Evolutionary conservation across 2,797 vertebrate species (phyloP), one percentile per base, ranked within the genome.

Genomic region (Sebastes nivosus): DNA sequence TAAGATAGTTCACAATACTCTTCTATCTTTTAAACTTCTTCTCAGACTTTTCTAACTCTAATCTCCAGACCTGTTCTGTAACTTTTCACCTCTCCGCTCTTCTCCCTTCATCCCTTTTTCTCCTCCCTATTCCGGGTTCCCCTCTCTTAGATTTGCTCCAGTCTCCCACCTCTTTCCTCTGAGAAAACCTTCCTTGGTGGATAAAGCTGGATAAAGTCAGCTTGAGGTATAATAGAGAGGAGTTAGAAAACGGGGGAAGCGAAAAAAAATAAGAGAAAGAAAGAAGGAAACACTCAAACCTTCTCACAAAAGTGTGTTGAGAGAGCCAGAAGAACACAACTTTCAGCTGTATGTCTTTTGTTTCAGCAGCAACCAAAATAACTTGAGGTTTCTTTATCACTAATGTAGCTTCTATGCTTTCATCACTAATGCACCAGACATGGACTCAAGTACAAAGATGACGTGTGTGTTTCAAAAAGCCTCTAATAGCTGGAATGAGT

Each of bases 141-240:
- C 86, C 92, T 94, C 90, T 94, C 90, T 79, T 91, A 91, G 88
- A 92, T 90, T 92, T 94, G 93, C 89, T 93, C 77, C 87, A 95
- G 91, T 95, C 94, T 94, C 83, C 95, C 93, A 93, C 89, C 90
- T 95, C 91, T 93, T 83, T 95, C 94, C 94, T 94, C 88, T 95
- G 84, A 91, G 93, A 95, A 95, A 95, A 87, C 93, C 92, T 87
- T 94, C 94, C 91, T 86, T 94, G 92, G 87, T 90, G 94, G 89
- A 92, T 86, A 90, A 94, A 95, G 93, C 93, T 96, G 95, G 94
- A 90, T 86, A 95, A 95, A 96, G 92, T 92, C 93, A 95, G 95
- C 93, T 95, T 91, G 77, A 93, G 90, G 94, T 96, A 93, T 85
- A 94, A 84, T 94, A 95, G 94, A 95, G 83, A 92, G 38, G 61